A percentile compares a stretch with the other conserved stretches of the same genome.
phyloP scores from a whole-genome alignment of 2,113 vertebrate genomes.

The Galemys pyrenaicus region DNA sequence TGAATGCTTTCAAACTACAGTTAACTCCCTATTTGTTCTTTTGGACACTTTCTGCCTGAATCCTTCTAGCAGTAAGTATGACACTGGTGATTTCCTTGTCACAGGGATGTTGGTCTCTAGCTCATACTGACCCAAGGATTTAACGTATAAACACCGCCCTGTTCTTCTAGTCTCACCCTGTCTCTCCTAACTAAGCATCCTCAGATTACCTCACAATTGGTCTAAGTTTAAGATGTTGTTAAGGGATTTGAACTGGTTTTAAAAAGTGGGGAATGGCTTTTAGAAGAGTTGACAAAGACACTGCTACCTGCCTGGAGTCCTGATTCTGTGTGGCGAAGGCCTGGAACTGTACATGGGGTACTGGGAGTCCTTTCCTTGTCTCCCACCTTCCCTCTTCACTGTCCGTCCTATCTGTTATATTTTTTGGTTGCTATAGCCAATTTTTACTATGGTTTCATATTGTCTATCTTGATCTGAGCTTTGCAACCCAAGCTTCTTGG shows the following conservation, averaged over 20 bases:
- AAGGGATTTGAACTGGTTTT: no score
- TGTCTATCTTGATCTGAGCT: neutral
- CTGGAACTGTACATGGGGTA: neutral
- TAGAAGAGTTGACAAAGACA: neutral
- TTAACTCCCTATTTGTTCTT: neutral
- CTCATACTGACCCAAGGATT: neutral
- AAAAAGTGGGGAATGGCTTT: neutral
- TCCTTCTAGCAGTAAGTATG: neutral
- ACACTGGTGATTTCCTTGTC: neutral
- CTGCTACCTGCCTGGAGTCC: neutral
- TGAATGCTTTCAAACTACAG: neutral
- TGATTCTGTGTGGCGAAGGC: neutral
- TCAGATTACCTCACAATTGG: no score
- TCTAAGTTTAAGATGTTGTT: no score
- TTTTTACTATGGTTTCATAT: neutral
- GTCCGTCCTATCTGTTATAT: neutral
- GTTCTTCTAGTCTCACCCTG: no score
- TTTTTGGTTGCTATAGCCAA: neutral
- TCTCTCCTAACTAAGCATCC: no score
- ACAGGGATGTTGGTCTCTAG: neutral
- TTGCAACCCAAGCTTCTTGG: neutral
- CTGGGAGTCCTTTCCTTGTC: neutral
- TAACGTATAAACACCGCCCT: rapidly evolving
- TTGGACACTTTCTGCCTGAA: neutral
- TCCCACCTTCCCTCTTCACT: neutral